Evolutionary conservation across 2,797 vertebrate genomes (phyloP).

Genomic region (Arnoldichthys spilopterus): DNA sequence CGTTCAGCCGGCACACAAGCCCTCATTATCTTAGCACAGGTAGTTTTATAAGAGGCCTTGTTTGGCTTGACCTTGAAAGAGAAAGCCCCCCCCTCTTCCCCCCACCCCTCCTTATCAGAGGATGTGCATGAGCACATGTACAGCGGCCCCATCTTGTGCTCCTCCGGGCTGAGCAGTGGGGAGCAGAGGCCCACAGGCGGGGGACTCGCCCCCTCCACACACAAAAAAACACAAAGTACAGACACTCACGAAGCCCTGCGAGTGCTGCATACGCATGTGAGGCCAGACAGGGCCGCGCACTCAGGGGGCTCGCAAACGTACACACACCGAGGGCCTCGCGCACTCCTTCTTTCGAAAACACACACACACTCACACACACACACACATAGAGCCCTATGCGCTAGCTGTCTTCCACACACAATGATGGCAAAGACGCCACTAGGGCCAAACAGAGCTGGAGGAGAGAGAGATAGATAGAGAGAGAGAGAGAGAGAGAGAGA

Average conservation of each 20-base stretch:
- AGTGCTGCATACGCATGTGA: slow-evolving; percentile 31
- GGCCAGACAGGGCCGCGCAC: slow-evolving; percentile 26
- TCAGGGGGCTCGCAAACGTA: slow-evolving; percentile 20
- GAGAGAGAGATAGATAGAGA: no score
- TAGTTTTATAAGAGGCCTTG: slow-evolving; percentile 17
- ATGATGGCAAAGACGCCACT: neutral
- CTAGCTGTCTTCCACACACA: slow-evolving; percentile 34
- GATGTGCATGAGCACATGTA: slow-evolving; percentile 40
- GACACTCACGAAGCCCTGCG: neutral
- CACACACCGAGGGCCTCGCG: neutral
- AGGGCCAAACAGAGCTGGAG: slow-evolving; percentile 24
- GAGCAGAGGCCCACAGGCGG: slow-evolving; percentile 41
- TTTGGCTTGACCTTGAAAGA: slow-evolving; percentile 49
- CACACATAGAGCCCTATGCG: neutral
- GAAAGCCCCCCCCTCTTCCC: slow-evolving; percentile 5
- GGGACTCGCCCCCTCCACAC: slow-evolving; percentile 9
- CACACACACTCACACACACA: neutral
- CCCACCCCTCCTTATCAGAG: slow-evolving; percentile 27
- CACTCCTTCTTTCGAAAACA: neutral
- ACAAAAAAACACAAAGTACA: neutral
- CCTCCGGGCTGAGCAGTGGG: slow-evolving; percentile 27
- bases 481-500: no score
- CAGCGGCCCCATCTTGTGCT: slow-evolving; percentile 28
- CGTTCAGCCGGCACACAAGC: neutral
- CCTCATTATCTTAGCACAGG: neutral